Percentiles rank a stretch among this genome's conserved stretches.
Conservation (phyloP, 2,113 vertebrate genomes). For the Tupaia tana region DNA sequence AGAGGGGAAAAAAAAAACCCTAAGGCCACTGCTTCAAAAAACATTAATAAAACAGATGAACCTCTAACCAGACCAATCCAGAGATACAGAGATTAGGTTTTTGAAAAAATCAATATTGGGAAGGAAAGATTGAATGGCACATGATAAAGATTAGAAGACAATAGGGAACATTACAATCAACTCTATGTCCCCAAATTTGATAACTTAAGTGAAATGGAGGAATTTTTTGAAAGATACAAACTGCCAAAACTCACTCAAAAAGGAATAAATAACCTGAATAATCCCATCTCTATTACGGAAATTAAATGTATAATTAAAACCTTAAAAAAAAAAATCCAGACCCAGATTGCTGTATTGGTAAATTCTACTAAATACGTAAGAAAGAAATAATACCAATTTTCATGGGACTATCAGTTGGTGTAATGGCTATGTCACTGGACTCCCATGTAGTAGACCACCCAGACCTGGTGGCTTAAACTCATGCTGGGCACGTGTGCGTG, state of each 20-base stretch:
- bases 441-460: no score
- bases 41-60: neutral
- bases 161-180: neutral
- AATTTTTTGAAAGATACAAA: neutral
- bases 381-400: neutral
- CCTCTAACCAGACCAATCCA: neutral
- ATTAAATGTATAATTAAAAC: constrained; percentile 17
- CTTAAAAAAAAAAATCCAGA: neutral
- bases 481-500: no score
- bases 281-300: neutral
- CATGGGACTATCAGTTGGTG: no score
- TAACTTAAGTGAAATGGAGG: neutral
- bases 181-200: neutral
- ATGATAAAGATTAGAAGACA: neutral
- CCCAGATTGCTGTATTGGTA: neutral
- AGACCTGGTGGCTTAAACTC: no score
- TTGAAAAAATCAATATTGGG: neutral
- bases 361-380: constrained; percentile 19
- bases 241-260: neutral
- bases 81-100: neutral
- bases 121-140: neutral
- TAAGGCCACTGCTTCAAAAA: neutral
- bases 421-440: no score
- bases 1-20: neutral
- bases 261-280: constrained; percentile 29